Evolutionary conservation across 2,888 invertebrate genomes (phyloP), one percentile per base, ranked within the genome.

Genomic region (Cordilura impudica): DNA sequence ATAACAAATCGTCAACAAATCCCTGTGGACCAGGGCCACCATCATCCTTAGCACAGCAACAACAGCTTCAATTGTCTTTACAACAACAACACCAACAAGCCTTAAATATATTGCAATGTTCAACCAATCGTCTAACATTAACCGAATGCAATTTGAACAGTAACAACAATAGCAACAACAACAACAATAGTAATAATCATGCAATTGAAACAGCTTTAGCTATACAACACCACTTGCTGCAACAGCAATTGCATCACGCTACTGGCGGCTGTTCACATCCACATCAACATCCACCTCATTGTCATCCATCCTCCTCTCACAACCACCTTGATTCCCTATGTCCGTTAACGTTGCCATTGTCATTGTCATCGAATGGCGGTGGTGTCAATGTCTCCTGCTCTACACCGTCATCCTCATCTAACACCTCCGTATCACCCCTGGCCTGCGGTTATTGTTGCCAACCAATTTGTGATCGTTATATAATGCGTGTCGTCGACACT

Each of bases 401-500:
- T 45, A 51, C 79, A 54, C 76, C 81, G 75, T 26, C 67, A 19
- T 58, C 67, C 35, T 67, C 71, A 49, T 70, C 77, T 4, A 78
- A 74, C 43, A 75, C 51, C 56, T 78, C 75, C 47, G 56, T 72
- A 69, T 56, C 73, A 7, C 58, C 63, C 39, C 71, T 71, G 60
- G 78, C 81, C 69, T 95, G 95, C 86, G 93, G 93, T 79, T 92
- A 92, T 84, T 95, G 95, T 89, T 92, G 93, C 82, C 92, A 93
- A 81, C 92, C 93, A 83, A 95, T 95, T 87, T 92, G 92, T 88
- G 95, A 95, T 91, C 91, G 94, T 83, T 95, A 94, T 89, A 93
- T 95, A 83, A 92, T 95, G 90, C 92, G 94, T 84, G 94, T 95
- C 82, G 92, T 93, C 87, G 94, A 95, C 87, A 91, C 92, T 71